These are phyloP conservation scores for Podiceps cristatus DNA, from an alignment of 2,113 vertebrate species.

Conservation along the genomic window DNA sequence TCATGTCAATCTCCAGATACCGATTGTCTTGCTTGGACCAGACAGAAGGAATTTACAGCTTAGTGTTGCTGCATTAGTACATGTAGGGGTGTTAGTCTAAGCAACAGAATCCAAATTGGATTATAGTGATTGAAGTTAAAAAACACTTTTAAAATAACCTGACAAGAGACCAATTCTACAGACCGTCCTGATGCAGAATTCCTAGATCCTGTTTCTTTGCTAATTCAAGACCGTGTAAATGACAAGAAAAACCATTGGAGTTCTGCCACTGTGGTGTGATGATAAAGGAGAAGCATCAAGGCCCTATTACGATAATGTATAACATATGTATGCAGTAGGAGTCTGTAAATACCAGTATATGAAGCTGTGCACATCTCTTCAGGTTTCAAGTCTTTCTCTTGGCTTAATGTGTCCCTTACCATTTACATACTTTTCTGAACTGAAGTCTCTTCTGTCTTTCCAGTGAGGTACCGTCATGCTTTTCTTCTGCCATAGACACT, in stretches of 20 bases:
- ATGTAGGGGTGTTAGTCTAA: background rate
- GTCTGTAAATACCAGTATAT: background rate
- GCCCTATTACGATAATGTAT: background rate
- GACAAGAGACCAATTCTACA: background rate
- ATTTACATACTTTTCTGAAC: background rate
- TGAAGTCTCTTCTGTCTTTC: background rate
- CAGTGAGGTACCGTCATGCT: background rate
- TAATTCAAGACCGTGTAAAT: background rate
- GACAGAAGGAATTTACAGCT: constrained; percentile 25
- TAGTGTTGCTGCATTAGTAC: background rate
- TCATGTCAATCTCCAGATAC: constrained; percentile 4
- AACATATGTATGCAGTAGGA: background rate
- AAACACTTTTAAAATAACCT: background rate
- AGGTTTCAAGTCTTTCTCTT: background rate
- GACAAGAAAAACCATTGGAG: background rate
- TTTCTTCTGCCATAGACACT: background rate
- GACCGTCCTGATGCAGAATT: background rate
- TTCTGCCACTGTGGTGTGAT: background rate
- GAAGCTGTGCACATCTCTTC: background rate
- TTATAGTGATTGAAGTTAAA: constrained; percentile 52
- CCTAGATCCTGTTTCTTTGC: background rate
- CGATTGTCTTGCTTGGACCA: background rate
- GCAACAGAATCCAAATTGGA: constrained; percentile 2
- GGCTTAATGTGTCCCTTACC: background rate
- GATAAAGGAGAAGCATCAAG: background rate